A percentile compares a stretch with the other conserved stretches of the same genome.
Evolutionary conservation across 2,113 vertebrate species (phyloP).

Genomic region (Ptychochromis oligacanthus): DNA sequence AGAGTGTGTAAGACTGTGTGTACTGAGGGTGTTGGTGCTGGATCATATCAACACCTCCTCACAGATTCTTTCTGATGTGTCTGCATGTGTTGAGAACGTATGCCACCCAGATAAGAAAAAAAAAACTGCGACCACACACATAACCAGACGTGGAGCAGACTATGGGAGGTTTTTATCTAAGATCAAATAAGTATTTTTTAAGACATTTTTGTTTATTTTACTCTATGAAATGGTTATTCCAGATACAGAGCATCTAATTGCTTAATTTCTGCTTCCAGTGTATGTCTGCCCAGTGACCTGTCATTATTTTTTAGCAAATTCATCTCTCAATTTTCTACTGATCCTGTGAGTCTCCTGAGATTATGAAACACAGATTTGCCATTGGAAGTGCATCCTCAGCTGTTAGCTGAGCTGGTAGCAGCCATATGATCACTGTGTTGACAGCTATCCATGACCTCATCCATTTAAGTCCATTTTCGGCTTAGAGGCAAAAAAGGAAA

Average conservation of each 20-base stretch:
- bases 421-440: conserved; percentile 81
- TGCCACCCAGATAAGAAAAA: conserved; percentile 11
- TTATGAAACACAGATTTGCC: conserved; percentile 44
- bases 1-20: conserved; percentile 24
- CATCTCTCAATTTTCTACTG: conserved; percentile 33
- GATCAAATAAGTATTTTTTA: conserved; percentile 8
- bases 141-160: conserved; percentile 11
- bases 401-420: conserved; percentile 61
- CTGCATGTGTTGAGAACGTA: conserved; percentile 57
- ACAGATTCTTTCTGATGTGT: conserved; percentile 53
- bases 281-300: background rate
- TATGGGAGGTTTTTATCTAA: background rate
- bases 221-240: background rate
- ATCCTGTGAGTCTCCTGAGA: conserved; percentile 44
- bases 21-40: conserved; percentile 22
- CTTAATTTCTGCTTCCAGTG: background rate
- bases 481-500: conserved; percentile 51
- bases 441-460: conserved; percentile 81
- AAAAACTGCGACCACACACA: conserved; percentile 50
- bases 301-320: background rate
- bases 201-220: background rate
- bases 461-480: conserved; percentile 76
- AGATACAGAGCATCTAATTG: background rate
- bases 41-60: conserved; percentile 67
- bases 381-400: conserved; percentile 55